Evolutionary conservation across 2,113 vertebrate genomes (phyloP).

Genomic region (Zosterops lateralis): DNA sequence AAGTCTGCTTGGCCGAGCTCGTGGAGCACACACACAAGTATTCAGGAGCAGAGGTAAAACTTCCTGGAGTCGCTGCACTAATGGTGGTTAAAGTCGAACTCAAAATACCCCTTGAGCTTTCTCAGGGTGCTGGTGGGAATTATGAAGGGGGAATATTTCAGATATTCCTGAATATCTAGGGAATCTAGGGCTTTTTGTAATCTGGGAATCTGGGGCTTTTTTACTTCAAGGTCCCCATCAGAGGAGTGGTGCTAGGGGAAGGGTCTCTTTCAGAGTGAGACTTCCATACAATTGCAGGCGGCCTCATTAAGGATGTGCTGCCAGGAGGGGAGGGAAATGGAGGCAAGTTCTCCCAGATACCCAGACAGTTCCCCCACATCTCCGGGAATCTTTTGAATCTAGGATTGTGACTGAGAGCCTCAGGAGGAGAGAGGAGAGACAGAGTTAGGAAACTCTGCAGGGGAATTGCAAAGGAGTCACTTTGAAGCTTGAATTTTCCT

Average conservation of each 20-base stretch:
- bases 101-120: not conserved
- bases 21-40: constrained; percentile 82
- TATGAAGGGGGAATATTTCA: not conserved
- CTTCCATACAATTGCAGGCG: rapidly evolving
- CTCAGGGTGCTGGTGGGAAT: not conserved
- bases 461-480: not conserved
- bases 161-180: not conserved
- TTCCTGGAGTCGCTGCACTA: not conserved
- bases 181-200: rapidly evolving
- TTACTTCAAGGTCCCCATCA: not conserved
- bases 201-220: not conserved
- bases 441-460: not conserved
- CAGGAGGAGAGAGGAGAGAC: not conserved
- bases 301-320: not conserved
- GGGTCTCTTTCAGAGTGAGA: not conserved
- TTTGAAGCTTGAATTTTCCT: not conserved
- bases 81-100: not conserved
- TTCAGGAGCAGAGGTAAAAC: constrained; percentile 92
- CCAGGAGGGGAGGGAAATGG: not conserved
- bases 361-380: not conserved
- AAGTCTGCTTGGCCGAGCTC: constrained; percentile 80
- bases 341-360: not conserved
- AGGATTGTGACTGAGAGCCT: not conserved
- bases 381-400: rapidly evolving
- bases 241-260: not conserved